Conservation (phyloP, 2,113 vertebrate species). For the Anhinga rufa region DNA sequence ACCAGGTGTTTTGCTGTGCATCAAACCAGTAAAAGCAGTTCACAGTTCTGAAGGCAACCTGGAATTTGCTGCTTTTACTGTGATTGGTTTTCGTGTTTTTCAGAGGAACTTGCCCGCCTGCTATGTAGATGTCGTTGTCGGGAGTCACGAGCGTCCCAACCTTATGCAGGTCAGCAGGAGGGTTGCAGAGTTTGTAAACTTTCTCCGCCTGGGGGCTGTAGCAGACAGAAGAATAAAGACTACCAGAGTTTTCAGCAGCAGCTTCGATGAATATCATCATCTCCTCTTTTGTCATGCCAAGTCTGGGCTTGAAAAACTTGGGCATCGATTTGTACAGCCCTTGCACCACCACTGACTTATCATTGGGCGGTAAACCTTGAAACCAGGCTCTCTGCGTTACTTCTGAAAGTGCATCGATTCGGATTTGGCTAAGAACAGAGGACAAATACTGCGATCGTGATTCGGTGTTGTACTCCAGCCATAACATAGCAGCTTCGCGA, state of each 20-base stretch:
- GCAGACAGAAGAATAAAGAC: constrained; percentile 86
- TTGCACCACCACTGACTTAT: constrained; percentile 98
- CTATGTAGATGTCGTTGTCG: constrained; percentile 96
- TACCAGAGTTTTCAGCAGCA: constrained; percentile 80
- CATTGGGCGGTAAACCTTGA: constrained; percentile 94
- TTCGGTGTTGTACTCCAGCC: constrained; percentile 97
- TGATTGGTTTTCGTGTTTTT: constrained; percentile 87
- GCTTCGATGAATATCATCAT: constrained; percentile 99
- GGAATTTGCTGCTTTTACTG: constrained; percentile 85
- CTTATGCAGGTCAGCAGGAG: constrained; percentile 92
- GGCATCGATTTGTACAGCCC: constrained; percentile 99
- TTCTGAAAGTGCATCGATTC: constrained; percentile 96
- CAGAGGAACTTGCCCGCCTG: constrained; percentile 91
- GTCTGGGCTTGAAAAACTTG: constrained; percentile 96
- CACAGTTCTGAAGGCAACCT: constrained; percentile 88
- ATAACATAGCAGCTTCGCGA: constrained; percentile 96
- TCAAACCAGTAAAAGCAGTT: constrained; percentile 98
- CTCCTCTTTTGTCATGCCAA: constrained; percentile 99
- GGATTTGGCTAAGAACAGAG: constrained; percentile 96
- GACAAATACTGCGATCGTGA: constrained; percentile 95
- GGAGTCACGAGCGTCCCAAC: constrained; percentile 93
- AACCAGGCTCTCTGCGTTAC: constrained; percentile 99
- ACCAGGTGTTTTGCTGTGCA: constrained; percentile 97
- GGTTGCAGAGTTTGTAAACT: constrained; percentile 93
- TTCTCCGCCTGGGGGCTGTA: constrained; percentile 98